phyloP scores from a whole-genome alignment of 2,888 invertebrate species.

The Barypeithes pellucidus region DNA sequence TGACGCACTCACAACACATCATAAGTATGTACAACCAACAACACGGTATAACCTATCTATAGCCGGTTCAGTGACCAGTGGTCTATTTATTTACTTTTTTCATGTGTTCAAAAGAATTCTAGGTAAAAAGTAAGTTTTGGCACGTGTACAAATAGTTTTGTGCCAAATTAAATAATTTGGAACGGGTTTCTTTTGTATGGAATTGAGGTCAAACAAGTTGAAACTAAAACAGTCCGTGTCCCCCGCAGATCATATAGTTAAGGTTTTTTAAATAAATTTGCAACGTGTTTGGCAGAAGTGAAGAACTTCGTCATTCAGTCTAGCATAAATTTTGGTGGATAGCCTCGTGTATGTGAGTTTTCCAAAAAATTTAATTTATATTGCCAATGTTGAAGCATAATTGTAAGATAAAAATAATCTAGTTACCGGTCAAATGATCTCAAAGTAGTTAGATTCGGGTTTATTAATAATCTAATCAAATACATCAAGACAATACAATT shows the following conservation, averaged over 20 bases:
- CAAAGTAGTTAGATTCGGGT: no score
- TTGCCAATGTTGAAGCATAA: no score
- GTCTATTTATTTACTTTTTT: constrained; percentile 16
- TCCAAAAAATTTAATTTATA: no score
- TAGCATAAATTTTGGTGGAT: no score
- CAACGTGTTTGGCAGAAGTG: background rate
- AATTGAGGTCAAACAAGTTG: constrained; percentile 7
- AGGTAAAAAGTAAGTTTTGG: constrained; percentile 22
- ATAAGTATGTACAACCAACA: background rate
- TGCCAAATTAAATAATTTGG: constrained; percentile 11
- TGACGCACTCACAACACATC: no score
- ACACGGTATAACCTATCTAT: background rate
- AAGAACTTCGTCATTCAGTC: no score
- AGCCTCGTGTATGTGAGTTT: no score
- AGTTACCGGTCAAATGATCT: no score
- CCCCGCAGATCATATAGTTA: background rate
- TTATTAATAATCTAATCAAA: no score
- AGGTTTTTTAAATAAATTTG: background rate
- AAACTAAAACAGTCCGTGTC: constrained; percentile 4
- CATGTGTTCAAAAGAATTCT: background rate
- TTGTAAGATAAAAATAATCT: no score
- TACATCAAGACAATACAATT: no score
- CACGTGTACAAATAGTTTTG: constrained; percentile 17
- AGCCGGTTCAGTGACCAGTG: constrained; percentile 14
- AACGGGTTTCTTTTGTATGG: background rate